phyloP scores from a whole-genome alignment of 2,113 vertebrate genomes.

The Elachura formosa region DNA sequence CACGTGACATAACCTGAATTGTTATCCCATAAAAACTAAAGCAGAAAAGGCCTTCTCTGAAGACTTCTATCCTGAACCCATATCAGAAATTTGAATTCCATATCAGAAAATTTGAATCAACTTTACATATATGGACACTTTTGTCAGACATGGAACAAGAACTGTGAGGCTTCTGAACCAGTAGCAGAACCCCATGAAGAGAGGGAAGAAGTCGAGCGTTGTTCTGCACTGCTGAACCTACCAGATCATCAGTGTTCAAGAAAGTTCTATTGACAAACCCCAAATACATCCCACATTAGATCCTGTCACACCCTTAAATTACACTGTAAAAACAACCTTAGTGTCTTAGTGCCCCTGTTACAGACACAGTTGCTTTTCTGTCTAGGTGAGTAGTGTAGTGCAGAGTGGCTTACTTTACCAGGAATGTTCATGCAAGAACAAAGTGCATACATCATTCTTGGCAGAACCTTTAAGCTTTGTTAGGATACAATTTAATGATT shows the following conservation, averaged over 20 bases:
- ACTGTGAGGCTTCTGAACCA: background rate
- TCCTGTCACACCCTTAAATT: background rate
- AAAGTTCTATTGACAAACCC: rapidly evolving
- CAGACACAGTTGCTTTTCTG: background rate
- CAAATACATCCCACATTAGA: too few relatives aligned
- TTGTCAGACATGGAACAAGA: background rate
- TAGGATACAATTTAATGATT: background rate
- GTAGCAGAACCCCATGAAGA: rapidly evolving
- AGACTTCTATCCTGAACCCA: background rate
- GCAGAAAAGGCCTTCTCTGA: background rate
- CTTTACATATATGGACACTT: background rate
- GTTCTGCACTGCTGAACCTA: background rate
- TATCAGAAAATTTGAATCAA: background rate
- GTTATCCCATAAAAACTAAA: background rate
- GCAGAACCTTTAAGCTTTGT: background rate
- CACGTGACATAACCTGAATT: background rate
- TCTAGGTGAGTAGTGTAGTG: rapidly evolving
- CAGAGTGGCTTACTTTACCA: background rate
- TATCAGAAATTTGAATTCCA: too few relatives aligned
- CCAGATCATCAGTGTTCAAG: background rate
- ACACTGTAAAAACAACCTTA: background rate
- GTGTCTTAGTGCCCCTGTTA: background rate
- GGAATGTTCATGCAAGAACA: background rate
- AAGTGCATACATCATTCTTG: background rate
- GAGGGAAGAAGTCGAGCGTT: background rate